Conservation (phyloP, 2,888 invertebrate species). For the Callyntrura guangdongensis region DNA sequence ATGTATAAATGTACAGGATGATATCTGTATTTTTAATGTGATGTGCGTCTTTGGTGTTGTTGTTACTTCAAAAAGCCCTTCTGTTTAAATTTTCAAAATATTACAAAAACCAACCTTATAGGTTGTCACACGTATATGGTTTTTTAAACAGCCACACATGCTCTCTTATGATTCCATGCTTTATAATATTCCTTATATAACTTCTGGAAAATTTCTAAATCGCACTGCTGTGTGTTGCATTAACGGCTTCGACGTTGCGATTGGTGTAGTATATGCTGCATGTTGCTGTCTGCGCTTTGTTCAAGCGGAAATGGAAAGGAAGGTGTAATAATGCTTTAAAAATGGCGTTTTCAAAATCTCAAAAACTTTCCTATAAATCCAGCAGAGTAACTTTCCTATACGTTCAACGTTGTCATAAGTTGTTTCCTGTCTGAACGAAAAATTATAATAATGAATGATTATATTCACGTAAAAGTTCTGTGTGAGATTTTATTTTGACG, state of each 20-base stretch:
- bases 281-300: not conserved
- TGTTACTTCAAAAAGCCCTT: slow-evolving; percentile 30
- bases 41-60: not conserved
- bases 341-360: not conserved
- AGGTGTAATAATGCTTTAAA: not conserved
- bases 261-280: not conserved
- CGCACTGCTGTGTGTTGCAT: not conserved
- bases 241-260: not conserved
- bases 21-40: not conserved
- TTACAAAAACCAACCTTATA: not conserved
- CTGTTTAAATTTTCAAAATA: slow-evolving; percentile 45
- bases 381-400: not conserved
- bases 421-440: slow-evolving; percentile 28
- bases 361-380: too few relatives aligned
- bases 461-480: slow-evolving; percentile 17
- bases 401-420: slow-evolving; percentile 13
- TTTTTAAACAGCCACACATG: slow-evolving; percentile 5
- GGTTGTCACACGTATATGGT: slow-evolving; percentile 1
- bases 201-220: slow-evolving; percentile 45
- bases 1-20: not conserved
- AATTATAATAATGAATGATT: slow-evolving; percentile 58
- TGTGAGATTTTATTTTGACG: slow-evolving; percentile 26
- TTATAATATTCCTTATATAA: not conserved
- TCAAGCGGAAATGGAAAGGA: not conserved
- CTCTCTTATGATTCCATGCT: not conserved